Evolutionary conservation across 2,113 vertebrate genomes (phyloP).

Genomic region (Chamaetylas fuelleborni): DNA sequence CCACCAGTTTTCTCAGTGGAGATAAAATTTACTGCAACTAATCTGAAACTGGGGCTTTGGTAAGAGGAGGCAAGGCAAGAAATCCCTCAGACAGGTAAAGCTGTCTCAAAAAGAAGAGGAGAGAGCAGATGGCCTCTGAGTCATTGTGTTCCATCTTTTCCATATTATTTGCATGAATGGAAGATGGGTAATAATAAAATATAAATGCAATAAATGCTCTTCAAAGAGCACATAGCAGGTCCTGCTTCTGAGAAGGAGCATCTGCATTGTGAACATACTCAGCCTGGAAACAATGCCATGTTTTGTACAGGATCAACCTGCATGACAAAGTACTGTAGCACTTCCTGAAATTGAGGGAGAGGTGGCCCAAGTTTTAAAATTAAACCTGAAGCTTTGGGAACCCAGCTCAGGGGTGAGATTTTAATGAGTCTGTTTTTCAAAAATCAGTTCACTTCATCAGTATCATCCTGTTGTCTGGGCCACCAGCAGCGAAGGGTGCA

Average conservation of each 20-base stretch:
- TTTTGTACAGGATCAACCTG: not conserved
- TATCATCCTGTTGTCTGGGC: not conserved
- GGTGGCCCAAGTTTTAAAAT: not conserved
- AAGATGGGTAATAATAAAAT: not conserved
- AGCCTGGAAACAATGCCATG: not conserved
- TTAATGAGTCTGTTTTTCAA: not conserved
- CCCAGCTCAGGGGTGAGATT: not conserved
- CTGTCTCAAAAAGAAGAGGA: not conserved
- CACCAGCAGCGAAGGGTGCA: not conserved
- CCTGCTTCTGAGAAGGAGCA: not conserved
- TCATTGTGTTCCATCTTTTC: not conserved
- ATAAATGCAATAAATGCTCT: not conserved
- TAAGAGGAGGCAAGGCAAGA: not conserved
- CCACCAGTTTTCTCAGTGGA: not conserved
- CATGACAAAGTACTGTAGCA: not conserved
- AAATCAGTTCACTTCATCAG: not conserved
- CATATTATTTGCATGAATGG: not conserved
- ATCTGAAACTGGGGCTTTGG: not conserved
- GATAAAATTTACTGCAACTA: not conserved
- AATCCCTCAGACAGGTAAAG: not conserved
- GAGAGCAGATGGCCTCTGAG: not conserved
- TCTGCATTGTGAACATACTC: not conserved
- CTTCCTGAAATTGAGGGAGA: not conserved
- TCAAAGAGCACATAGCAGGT: not conserved
- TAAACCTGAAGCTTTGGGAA: not conserved